Evolutionary conservation across 2,797 vertebrate genomes (phyloP).

Genomic region (Halcyon smyrnensis): DNA sequence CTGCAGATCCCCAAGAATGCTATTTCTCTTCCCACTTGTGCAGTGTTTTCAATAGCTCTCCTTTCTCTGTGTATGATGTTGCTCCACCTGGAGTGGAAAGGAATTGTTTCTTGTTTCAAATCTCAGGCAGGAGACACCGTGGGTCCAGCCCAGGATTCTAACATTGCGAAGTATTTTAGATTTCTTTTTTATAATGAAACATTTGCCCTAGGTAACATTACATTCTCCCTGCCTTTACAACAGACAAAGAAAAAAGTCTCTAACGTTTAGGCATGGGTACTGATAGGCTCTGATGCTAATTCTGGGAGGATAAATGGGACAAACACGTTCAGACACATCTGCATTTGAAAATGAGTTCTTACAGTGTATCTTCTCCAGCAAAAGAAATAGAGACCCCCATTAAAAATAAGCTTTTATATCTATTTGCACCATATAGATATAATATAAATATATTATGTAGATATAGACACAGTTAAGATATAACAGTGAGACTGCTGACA

Average conservation of each 20-base stretch:
- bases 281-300: neutral
- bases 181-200: neutral
- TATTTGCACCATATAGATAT: neutral
- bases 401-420: neutral
- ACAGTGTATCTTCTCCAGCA: neutral
- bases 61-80: neutral
- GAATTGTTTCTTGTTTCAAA: slow-evolving; percentile 20
- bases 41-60: neutral
- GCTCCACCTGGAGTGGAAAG: slow-evolving; percentile 20
- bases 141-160: neutral
- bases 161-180: neutral
- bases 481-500: neutral
- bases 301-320: neutral
- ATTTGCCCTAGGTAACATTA: neutral
- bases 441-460: neutral
- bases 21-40: neutral
- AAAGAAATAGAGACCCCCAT: neutral
- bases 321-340: neutral
- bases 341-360: neutral
- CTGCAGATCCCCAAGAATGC: neutral
- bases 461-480: neutral
- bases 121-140: neutral
- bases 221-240: neutral
- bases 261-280: neutral
- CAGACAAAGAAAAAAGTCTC: neutral